Base-by-base conservation (phyloP, 1,140 invertebrate species). In the Pseudomyrmex gracilis region DNA sequence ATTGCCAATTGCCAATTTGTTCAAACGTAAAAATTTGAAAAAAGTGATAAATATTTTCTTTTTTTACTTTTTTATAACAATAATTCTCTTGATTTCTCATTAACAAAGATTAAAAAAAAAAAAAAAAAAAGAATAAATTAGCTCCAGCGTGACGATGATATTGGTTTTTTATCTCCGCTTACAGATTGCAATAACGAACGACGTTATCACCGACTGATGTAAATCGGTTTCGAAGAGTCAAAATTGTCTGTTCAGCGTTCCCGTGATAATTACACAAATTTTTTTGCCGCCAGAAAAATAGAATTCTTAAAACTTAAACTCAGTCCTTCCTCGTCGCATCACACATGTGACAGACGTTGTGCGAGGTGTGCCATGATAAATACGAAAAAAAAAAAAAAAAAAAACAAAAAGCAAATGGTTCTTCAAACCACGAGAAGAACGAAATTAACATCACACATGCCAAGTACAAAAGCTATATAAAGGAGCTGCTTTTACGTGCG, bases 241-340 rank as follows among this genome's bases (percentile, higher is more conserved):
- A 55, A 15, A 74, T 85, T 66, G 68, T 63, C 83, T 60, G 24
- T 77, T 83, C 45, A 55, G 24, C 10, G 17, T 68, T 68, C 76
- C 61, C 71, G 90, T 70, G 68, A 87, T 90, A 90, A 90, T 89
- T 90, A 90, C 84, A 87, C 34, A 34, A 34, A 7, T 34, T 66
- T 84, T 84, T 87, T 68, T 87, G 78, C 61, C 83, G 87, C 77
- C 91, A 93, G 90, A 94, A 94, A 94, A 94, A 94, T 94, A 93
- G 92, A 94, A 94, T 92, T 93, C 90, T 93, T 90, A 89, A 94
- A 94, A 94, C 92, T 92, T 94, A 91, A 94, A 93, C 89, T 92
- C 90, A 93, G 88, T 89, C 12, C 15, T 49, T n/a, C 34, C 49
- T 22, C 47, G 8, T 61, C 12, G 24, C 22, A 15, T 34, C n/a